Base-by-base conservation (phyloP, 1,140 invertebrate species). In the Macrobrachium rosenbergii region DNA sequence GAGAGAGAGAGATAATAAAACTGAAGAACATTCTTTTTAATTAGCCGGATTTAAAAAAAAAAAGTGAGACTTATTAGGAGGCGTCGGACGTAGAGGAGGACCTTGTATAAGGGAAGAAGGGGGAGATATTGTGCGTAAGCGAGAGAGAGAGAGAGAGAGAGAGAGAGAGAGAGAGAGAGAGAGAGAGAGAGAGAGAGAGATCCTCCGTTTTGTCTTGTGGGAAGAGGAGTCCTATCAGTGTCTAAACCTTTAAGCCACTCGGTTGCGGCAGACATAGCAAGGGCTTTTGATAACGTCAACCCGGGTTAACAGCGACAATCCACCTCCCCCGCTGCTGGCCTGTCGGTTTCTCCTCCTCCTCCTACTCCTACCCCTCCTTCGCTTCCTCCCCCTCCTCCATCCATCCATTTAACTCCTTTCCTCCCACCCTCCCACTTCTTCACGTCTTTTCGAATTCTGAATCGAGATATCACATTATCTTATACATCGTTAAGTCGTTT, bases 91-190 rank as follows among this genome's bases (percentile, higher is more conserved):
- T 59, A 60, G 77, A 19, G 52, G 28, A 11, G n/a, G 8, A 1
- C 59, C 52, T 7, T 12, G 11, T 58, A 58, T 8, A 23, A 45
- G 73, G 37, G 72, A 37, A 14, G 69, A 63, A 17, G 72, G 21
- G 52, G 23, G 16, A 16, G 23, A 28, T 28, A 43, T 8, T 75
- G n/a, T 43, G 23, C 14, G 8, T 28, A 75, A 28, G 23, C 6
- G 72, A 75, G 64, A 67, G 64, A 67, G 64, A 67, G 64, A 67
- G 64, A 67, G 64, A 67, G 64, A 67, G 64, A 67, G 64, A 67
- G 64, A 67, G 64, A 67, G 64, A 67, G 64, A 67, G 64, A 67
- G 64, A 67, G 64, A 67, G 64, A 67, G 64, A 67, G 64, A 67
- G 64, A 67, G 64, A 67, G 64, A 67, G 64, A 67, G 64, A 67